Evolutionary conservation across 2,797 vertebrate genomes (phyloP).

Genomic region (Aulostomus chinensis): DNA sequence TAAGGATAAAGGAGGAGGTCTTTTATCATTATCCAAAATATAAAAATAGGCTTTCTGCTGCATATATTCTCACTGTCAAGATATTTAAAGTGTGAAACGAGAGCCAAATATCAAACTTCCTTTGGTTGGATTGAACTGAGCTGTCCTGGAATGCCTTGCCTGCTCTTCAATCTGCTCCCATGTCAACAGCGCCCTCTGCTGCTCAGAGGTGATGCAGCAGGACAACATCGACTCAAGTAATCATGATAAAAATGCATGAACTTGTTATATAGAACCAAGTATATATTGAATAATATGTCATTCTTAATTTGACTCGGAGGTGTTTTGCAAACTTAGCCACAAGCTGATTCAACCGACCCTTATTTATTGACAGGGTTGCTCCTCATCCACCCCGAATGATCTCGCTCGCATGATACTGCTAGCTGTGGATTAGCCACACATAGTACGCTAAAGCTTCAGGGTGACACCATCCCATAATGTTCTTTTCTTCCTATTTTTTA

Average conservation of each 20-base stretch:
- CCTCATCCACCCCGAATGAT: not conserved
- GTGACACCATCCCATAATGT: not conserved
- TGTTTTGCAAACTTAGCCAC: conserved; percentile 24
- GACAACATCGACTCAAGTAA: conserved; percentile 15
- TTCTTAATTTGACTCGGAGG: conserved; percentile 34
- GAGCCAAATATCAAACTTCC: conserved; percentile 33
- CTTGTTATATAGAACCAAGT: conserved; percentile 40
- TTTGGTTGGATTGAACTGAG: conserved; percentile 20
- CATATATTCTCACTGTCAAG: conserved; percentile 25
- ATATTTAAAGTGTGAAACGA: conserved; percentile 7
- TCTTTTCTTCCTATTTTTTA: too few relatives aligned
- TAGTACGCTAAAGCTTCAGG: not conserved
- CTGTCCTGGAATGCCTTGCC: conserved; percentile 39
- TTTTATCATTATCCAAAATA: conserved; percentile 18
- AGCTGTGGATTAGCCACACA: not conserved
- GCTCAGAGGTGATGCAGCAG: conserved; percentile 16
- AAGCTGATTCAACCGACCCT: conserved; percentile 5
- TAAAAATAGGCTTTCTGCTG: conserved; percentile 13
- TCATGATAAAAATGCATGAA: conserved; percentile 58
- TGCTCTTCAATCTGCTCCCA: conserved; percentile 23
- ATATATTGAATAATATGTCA: conserved; percentile 56
- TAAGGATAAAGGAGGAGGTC: conserved; percentile 22
- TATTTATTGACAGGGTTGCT: not conserved
- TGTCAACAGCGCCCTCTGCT: conserved; percentile 42
- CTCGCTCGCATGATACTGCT: conserved; percentile 5